Base-by-base conservation (phyloP, 35 echinoderm and acorn worm species). In the Nesometra sesokonis region DNA sequence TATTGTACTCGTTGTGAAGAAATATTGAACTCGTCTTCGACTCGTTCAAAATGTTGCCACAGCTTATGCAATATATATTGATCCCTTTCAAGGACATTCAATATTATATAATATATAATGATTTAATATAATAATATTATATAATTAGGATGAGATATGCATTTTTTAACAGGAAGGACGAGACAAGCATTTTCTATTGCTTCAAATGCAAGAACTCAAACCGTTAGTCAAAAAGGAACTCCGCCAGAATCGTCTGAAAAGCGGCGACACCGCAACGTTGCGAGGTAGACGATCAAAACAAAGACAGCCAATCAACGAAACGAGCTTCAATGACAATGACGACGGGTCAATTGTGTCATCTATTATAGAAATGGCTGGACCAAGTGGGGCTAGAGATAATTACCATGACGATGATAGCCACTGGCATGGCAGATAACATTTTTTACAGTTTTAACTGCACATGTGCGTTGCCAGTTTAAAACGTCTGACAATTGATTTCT, bases 141-240 rank as follows among this genome's bases (percentile, higher is more conserved):
- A n/a, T n/a, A n/a, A n/a, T n/a, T n/a, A n/a, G n/a, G n/a, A n/a
- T n/a, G n/a, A n/a, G n/a, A n/a, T n/a, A n/a, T n/a, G n/a, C 38
- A 7, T 17, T 67, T 19, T 67, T 67, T 21, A 39, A 32, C 40
- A 92, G 91, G 91, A 93, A 80, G 91, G 92, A 13, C 37, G 88
- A 30, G 92, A 93, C 76, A 90, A 90, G 52, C 91, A 97, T 27
- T 93, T 93, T 36, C 79, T 93, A 78, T 89, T 97, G 47, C 87
- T 89, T 3, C 52, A 91, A 79, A 89, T 97, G 4, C 81, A 97
- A 30, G 89, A 97, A 82, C 80, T 93, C 23, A 85, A 93, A n/a
- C 92, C 92, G 8, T 78, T 52, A 30, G 82, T 76, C 5, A 87
- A 82, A 13, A 83, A 84, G 39, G 90, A 85, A 32, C 88, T 90